phyloP scores from a whole-genome alignment of 1,140 invertebrate genomes.

The Nephotettix cincticeps region DNA sequence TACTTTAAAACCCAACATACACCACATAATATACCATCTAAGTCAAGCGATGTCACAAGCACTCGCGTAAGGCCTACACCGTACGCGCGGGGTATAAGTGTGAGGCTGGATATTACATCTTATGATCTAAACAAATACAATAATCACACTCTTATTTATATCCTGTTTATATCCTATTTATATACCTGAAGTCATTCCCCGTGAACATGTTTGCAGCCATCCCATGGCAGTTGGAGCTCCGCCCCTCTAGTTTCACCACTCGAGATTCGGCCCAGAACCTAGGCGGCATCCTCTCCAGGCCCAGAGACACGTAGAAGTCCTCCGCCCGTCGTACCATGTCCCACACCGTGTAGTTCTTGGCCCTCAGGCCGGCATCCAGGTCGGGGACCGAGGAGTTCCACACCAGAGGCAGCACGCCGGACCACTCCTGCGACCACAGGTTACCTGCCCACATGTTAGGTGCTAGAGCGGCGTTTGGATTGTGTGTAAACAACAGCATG shows the following conservation, averaged over 20 bases:
- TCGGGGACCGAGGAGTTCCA: conserved; percentile 42
- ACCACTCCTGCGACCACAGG: conserved; percentile 64
- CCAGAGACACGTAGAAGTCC: conserved; percentile 64
- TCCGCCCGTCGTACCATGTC: conserved; percentile 62
- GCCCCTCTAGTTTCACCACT: conserved; percentile 47
- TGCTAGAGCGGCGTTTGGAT: background rate
- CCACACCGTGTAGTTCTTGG: conserved; percentile 56
- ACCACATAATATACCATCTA: too few relatives aligned
- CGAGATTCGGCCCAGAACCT: conserved; percentile 62
- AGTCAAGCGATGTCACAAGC: too few relatives aligned
- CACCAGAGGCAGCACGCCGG: conserved; percentile 51
- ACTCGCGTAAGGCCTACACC: too few relatives aligned
- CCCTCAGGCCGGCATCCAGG: conserved; percentile 44
- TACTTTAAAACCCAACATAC: too few relatives aligned
- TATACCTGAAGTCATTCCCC: conserved; percentile 63
- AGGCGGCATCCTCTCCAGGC: conserved; percentile 56
- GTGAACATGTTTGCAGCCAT: conserved; percentile 69
- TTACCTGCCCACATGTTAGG: conserved; percentile 46
- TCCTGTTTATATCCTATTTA: too few relatives aligned
- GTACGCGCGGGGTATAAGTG: too few relatives aligned
- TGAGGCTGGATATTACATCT: too few relatives aligned
- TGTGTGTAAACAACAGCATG: background rate
- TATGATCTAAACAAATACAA: too few relatives aligned
- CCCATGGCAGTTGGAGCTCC: conserved; percentile 56
- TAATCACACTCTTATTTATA: too few relatives aligned